These are phyloP conservation scores for Dendrolimus houi DNA, from an alignment of 2,888 invertebrate genomes.

Conservation along the genomic window DNA sequence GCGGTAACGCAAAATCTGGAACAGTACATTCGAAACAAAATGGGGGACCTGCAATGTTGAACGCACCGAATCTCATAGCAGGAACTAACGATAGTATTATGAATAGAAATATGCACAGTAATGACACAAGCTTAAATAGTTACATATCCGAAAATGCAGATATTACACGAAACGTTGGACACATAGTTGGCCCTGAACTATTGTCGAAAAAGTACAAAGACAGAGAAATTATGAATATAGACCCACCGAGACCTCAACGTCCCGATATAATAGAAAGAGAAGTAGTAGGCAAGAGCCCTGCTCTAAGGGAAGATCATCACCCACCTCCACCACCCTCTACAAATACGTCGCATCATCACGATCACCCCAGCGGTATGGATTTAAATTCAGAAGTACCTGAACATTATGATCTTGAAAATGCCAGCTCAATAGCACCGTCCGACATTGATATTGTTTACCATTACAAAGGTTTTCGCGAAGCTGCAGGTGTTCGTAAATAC, in stretches of 20 bases:
- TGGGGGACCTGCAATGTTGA: slow-evolving; percentile 81
- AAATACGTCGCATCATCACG: slow-evolving; percentile 83
- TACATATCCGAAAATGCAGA: slow-evolving; percentile 85
- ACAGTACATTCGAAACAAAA: slow-evolving; percentile 87
- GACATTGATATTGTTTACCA: slow-evolving; percentile 98
- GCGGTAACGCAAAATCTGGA: slow-evolving; percentile 78
- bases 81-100: slow-evolving; percentile 82
- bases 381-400: slow-evolving; percentile 89
- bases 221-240: slow-evolving; percentile 83
- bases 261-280: slow-evolving; percentile 96
- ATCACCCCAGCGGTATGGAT: slow-evolving; percentile 84
- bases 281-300: slow-evolving; percentile 89
- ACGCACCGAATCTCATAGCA: slow-evolving; percentile 81
- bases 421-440: slow-evolving; percentile 97
- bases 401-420: slow-evolving; percentile 97
- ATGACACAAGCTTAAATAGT: slow-evolving; percentile 81
- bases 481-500: slow-evolving; percentile 88
- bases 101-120: slow-evolving; percentile 80
- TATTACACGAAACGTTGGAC: slow-evolving; percentile 84
- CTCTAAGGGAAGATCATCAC: slow-evolving; percentile 86
- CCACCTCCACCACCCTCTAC: slow-evolving; percentile 86
- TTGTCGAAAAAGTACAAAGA: slow-evolving; percentile 93
- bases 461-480: slow-evolving; percentile 95
- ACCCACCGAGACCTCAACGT: slow-evolving; percentile 86
- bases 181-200: slow-evolving; percentile 89